Evolutionary conservation across 1,140 invertebrate species (phyloP).

Genomic region (Papilio xuthus): DNA sequence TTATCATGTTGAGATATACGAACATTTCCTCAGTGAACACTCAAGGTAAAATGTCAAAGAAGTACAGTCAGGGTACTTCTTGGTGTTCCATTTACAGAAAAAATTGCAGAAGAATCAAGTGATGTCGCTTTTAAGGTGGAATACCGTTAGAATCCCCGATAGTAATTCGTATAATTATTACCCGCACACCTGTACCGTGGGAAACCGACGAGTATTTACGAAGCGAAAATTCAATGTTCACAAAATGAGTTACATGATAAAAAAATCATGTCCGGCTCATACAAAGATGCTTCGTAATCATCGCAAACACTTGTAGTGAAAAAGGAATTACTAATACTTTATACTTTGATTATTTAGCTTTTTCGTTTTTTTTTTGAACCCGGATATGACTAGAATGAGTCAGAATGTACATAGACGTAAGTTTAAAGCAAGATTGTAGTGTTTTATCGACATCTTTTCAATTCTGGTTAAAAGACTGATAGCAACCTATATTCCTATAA

Average conservation of each 20-base stretch:
- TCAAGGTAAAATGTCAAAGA: background rate
- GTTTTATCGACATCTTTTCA: background rate
- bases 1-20: too few species aligned
- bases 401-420: background rate
- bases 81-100: too few species aligned
- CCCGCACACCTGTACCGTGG: slow-evolving; percentile 24
- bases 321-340: background rate
- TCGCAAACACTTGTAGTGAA: slow-evolving; percentile 5
- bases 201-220: background rate
- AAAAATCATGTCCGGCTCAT: slow-evolving; percentile 15
- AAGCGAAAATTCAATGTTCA: slow-evolving; percentile 22
- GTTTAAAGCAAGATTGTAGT: background rate
- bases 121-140: too few species aligned
- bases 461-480: too few species aligned
- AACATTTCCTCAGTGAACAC: too few species aligned
- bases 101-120: too few species aligned
- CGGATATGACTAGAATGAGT: background rate
- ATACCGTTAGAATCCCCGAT: too few species aligned
- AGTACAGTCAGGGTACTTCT: background rate
- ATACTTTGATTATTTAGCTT: background rate
- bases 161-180: slow-evolving; percentile 12
- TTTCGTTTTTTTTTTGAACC: background rate
- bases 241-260: slow-evolving; percentile 14
- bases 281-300: slow-evolving; percentile 27
- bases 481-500: too few species aligned